Evolutionary conservation across 2,797 vertebrate species (phyloP).

Genomic region (Chaetophractus vellerosus): DNA sequence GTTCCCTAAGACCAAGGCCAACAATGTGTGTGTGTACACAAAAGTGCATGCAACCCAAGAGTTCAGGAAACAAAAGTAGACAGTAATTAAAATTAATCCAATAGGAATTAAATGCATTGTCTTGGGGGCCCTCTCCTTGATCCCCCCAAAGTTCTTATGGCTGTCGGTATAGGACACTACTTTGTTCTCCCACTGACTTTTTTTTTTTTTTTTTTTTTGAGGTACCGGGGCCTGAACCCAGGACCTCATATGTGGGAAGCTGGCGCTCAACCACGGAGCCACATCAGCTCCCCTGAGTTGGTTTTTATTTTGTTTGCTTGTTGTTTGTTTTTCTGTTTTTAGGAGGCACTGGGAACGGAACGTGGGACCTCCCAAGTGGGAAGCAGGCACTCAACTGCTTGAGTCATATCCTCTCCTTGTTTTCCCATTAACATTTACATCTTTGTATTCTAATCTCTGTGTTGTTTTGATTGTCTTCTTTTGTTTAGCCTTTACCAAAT

Average conservation of each 20-base stretch:
- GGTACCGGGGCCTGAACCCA: too few species aligned
- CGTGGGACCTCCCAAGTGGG: too few species aligned
- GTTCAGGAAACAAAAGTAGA: not conserved
- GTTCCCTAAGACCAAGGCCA: not conserved
- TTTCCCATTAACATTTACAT: not conserved
- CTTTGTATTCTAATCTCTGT: not conserved
- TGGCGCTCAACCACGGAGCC: too few species aligned
- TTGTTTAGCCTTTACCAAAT: not conserved
- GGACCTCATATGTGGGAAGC: too few species aligned
- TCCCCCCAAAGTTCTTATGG: not conserved
- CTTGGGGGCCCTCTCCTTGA: not conserved
- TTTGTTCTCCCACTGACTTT: not conserved
- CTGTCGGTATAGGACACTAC: not conserved
- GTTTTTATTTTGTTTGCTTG: too few species aligned
- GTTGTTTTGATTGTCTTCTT: slow-evolving; percentile 5
- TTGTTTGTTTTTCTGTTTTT: too few species aligned
- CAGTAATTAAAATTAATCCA: not conserved
- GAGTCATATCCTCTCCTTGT: too few species aligned
- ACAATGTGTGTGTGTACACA: not conserved
- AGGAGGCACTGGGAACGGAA: too few species aligned
- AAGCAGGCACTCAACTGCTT: too few species aligned
- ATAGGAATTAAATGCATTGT: not conserved
- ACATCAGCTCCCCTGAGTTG: too few species aligned
- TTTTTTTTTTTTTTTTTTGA: too few species aligned
- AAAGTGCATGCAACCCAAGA: not conserved